phyloP scores from a whole-genome alignment of 2,797 vertebrate genomes.

The Scomberomorus guttatus region DNA sequence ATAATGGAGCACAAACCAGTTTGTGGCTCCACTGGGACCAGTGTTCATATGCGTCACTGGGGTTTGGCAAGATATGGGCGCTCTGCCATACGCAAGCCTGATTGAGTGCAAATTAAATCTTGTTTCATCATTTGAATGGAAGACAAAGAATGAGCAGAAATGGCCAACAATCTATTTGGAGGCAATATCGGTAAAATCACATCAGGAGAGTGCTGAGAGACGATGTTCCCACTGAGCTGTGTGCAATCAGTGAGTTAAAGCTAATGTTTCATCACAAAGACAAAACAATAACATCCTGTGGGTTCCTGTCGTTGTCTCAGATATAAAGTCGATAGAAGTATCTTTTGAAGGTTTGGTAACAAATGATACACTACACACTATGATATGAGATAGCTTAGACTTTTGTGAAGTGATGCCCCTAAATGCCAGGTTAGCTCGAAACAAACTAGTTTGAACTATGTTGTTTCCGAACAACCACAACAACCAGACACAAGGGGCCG shows the following conservation, averaged over 20 bases:
- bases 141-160: conserved; percentile 33
- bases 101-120: conserved; percentile 73
- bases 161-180: conserved; percentile 52
- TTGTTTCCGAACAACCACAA: too few species aligned
- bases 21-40: conserved; percentile 66
- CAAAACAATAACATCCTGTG: neutral
- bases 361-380: neutral
- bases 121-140: conserved; percentile 50
- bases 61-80: conserved; percentile 44
- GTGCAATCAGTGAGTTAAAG: neutral
- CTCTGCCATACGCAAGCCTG: conserved; percentile 58
- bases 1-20: conserved; percentile 66
- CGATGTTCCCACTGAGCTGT: conserved; percentile 9
- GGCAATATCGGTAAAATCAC: conserved; percentile 47
- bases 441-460: too few species aligned
- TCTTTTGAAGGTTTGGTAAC: neutral
- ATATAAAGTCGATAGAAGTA: neutral
- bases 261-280: neutral
- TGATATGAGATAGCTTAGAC: neutral
- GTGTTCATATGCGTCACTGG: conserved; percentile 54
- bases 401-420: neutral
- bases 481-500: neutral
- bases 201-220: conserved; percentile 5
- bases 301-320: neutral
- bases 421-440: too few species aligned